phyloP scores from a whole-genome alignment of 2,797 vertebrate genomes.

The Epinephelus awoara region DNA sequence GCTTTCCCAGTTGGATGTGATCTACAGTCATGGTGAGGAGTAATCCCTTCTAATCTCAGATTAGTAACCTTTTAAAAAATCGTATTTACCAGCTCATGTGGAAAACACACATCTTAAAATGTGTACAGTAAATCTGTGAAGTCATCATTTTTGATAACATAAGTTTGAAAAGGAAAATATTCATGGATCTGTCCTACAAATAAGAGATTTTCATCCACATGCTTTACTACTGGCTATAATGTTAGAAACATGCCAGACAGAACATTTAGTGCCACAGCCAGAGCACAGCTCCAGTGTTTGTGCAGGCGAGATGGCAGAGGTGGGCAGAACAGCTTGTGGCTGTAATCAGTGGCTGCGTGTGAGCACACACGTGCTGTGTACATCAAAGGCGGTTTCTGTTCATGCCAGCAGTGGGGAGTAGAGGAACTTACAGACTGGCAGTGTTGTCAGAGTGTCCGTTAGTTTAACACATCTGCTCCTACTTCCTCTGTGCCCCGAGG shows the following conservation, averaged over 20 bases:
- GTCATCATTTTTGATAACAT: background rate
- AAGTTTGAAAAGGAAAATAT: background rate
- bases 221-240: background rate
- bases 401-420: conserved; percentile 44
- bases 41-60: conserved; percentile 50
- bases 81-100: background rate
- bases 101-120: background rate
- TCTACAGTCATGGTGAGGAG: background rate
- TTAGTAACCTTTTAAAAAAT: conserved; percentile 37
- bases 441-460: conserved; percentile 76
- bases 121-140: background rate
- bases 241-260: background rate
- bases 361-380: conserved; percentile 40
- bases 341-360: conserved; percentile 34
- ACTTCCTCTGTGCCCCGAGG: conserved; percentile 73
- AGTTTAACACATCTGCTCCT: conserved; percentile 78
- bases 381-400: conserved; percentile 70
- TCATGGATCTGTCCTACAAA: background rate
- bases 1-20: conserved; percentile 14
- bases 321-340: conserved; percentile 31
- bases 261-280: background rate
- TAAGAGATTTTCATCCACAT: background rate
- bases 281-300: conserved; percentile 1
- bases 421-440: conserved; percentile 63
- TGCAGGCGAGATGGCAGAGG: conserved; percentile 24